Percentiles rank a stretch among this genome's conserved stretches.
These are phyloP conservation scores for Lasiommata megera DNA, from an alignment of 2,888 invertebrate species.

Conservation along the genomic window DNA sequence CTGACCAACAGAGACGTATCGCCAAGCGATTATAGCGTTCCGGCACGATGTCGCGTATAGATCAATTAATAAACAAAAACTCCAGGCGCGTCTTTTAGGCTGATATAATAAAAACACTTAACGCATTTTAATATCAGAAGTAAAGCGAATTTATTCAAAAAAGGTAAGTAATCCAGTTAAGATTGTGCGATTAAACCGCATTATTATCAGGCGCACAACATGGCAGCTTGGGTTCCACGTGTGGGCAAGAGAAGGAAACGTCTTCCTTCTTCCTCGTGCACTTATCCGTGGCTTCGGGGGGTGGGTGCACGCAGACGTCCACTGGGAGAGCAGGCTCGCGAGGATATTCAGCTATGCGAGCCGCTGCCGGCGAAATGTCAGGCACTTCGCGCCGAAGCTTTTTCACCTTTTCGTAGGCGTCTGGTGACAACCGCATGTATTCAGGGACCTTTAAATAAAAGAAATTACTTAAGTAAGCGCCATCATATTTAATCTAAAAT, in stretches of 20 bases:
- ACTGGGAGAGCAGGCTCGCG: conserved; percentile 42
- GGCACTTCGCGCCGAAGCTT: conserved; percentile 57
- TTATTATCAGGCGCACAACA: conserved; percentile 56
- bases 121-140: no score
- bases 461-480: background rate
- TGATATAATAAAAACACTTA: no score
- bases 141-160: no score
- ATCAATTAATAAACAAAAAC: no score
- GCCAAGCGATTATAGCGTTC: no score
- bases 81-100: no score
- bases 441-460: conserved; percentile 52
- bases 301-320: conserved; percentile 47
- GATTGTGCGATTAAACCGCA: background rate
- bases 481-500: no score
- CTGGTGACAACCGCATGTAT: conserved; percentile 60
- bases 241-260: conserved; percentile 65
- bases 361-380: conserved; percentile 64
- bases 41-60: no score
- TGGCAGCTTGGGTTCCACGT: conserved; percentile 50
- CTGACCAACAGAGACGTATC: no score
- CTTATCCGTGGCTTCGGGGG: conserved; percentile 43
- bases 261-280: conserved; percentile 59
- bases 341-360: conserved; percentile 49
- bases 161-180: no score
- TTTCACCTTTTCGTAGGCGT: conserved; percentile 62